A percentile compares a stretch with the other conserved stretches of the same genome.
Evolutionary conservation across 2,888 invertebrate genomes (phyloP).

Genomic region (Aphodius granarius): DNA sequence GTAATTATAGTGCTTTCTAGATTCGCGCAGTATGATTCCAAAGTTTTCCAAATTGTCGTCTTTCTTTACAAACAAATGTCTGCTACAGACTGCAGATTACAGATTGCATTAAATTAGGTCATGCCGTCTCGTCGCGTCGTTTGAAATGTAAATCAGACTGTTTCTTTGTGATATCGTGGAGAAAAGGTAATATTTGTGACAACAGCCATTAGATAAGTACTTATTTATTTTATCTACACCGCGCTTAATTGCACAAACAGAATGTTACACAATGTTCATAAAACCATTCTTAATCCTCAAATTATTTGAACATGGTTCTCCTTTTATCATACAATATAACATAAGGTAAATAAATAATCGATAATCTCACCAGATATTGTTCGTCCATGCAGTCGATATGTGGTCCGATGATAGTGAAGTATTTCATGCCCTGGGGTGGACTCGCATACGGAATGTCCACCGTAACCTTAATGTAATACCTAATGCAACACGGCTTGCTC

Average conservation of each 20-base stretch:
- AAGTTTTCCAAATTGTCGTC: too few relatives aligned
- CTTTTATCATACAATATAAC: too few relatives aligned
- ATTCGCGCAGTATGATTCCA: too few relatives aligned
- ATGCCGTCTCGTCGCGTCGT: too few relatives aligned
- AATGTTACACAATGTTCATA: neutral
- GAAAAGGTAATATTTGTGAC: too few relatives aligned
- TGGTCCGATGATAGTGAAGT: slow-evolving; percentile 77
- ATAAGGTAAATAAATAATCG: slow-evolving; percentile 35
- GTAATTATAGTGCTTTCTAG: too few relatives aligned
- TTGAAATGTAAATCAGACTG: too few relatives aligned
- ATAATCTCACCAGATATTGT: slow-evolving; percentile 65
- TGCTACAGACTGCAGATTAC: too few relatives aligned
- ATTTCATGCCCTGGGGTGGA: slow-evolving; percentile 77
- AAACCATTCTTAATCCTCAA: neutral
- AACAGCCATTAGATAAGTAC: too few relatives aligned
- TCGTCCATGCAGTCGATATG: slow-evolving; percentile 82
- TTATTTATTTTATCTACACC: neutral
- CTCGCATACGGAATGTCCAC: slow-evolving; percentile 78
- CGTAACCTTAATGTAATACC: slow-evolving; percentile 73
- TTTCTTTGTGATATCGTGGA: too few relatives aligned
- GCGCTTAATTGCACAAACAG: neutral
- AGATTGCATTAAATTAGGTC: too few relatives aligned
- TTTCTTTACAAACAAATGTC: too few relatives aligned
- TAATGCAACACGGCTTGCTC: slow-evolving; percentile 70
- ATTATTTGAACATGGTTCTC: neutral